phyloP scores from a whole-genome alignment of 2,797 vertebrate genomes.

The Sebastes diploproa region DNA sequence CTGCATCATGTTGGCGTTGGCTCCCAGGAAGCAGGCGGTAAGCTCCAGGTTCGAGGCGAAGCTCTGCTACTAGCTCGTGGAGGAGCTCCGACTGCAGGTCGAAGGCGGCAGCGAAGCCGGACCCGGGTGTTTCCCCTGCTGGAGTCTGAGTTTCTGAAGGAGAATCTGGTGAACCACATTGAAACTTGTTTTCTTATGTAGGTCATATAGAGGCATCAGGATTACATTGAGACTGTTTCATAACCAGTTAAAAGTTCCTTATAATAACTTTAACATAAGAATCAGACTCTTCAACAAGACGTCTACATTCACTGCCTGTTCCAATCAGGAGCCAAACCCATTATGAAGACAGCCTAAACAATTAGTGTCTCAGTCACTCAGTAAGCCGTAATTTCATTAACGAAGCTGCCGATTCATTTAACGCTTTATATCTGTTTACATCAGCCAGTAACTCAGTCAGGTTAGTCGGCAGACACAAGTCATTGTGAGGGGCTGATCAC shows the following conservation, averaged over 20 bases:
- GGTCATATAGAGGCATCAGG: not conserved
- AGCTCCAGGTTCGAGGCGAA: too few relatives aligned
- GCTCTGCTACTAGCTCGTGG: too few relatives aligned
- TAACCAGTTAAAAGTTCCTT: not conserved
- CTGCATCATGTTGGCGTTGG: too few relatives aligned
- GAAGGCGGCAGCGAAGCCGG: too few relatives aligned
- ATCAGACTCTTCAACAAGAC: not conserved
- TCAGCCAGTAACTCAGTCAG: conserved; percentile 17
- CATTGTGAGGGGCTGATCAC: conserved; percentile 36
- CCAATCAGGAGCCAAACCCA: not conserved
- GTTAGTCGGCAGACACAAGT: conserved; percentile 22
- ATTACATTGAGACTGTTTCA: not conserved
- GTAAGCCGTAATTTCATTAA: conserved; percentile 12
- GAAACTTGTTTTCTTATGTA: not conserved
- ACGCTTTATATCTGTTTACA: conserved; percentile 47
- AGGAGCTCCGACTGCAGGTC: too few relatives aligned
- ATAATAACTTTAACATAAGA: not conserved
- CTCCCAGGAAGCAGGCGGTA: too few relatives aligned
- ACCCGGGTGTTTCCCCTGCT: fast-evolving
- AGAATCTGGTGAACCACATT: too few relatives aligned
- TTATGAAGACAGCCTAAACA: conserved; percentile 14
- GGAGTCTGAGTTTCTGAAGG: too few relatives aligned
- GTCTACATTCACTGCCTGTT: not conserved
- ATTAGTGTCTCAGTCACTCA: conserved; percentile 22
- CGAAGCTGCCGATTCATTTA: conserved; percentile 24